Conservation (phyloP, 2,113 vertebrate genomes). For the Synchiropus splendidus region DNA sequence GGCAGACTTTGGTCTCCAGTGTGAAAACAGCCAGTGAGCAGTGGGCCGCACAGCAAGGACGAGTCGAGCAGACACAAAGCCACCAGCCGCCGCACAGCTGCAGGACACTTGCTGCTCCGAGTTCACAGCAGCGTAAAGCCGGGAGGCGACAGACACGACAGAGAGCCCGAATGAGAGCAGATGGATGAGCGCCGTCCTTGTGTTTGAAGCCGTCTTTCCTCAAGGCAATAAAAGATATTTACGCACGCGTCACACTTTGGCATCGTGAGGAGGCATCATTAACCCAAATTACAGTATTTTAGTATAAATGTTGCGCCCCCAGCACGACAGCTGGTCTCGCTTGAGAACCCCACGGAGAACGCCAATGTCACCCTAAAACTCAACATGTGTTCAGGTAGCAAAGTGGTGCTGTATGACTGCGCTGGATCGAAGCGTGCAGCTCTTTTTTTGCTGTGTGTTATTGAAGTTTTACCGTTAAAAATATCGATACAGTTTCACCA, state of each 20-base stretch:
- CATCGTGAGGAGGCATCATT: slow-evolving; percentile 13
- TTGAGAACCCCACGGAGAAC: slow-evolving; percentile 10
- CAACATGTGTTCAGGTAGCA: slow-evolving; percentile 29
- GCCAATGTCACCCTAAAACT: slow-evolving; percentile 9
- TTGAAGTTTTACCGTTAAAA: too few species aligned
- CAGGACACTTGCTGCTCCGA: slow-evolving; percentile 30
- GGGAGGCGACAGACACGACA: slow-evolving; percentile 10
- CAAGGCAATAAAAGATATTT: slow-evolving; percentile 20
- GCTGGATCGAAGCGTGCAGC: too few species aligned
- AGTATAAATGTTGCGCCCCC: slow-evolving; percentile 13
- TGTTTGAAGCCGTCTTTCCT: slow-evolving; percentile 55
- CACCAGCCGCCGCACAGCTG: slow-evolving; percentile 25
- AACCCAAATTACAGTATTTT: slow-evolving; percentile 23
- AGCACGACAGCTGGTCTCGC: slow-evolving; percentile 21
- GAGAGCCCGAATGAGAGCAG: slow-evolving; percentile 21
- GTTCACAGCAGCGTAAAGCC: slow-evolving; percentile 9
- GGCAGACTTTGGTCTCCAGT: too few species aligned
- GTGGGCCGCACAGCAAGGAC: too few species aligned
- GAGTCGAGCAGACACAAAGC: too few species aligned
- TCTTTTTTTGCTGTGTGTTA: too few species aligned
- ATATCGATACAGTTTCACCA: too few species aligned
- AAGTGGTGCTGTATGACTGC: too few species aligned
- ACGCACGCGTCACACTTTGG: slow-evolving; percentile 7
- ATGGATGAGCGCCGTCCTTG: slow-evolving; percentile 44
- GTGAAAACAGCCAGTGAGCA: too few species aligned